phyloP scores from a whole-genome alignment of 23 tunicate species.

The Clavelina lepadiformis region DNA sequence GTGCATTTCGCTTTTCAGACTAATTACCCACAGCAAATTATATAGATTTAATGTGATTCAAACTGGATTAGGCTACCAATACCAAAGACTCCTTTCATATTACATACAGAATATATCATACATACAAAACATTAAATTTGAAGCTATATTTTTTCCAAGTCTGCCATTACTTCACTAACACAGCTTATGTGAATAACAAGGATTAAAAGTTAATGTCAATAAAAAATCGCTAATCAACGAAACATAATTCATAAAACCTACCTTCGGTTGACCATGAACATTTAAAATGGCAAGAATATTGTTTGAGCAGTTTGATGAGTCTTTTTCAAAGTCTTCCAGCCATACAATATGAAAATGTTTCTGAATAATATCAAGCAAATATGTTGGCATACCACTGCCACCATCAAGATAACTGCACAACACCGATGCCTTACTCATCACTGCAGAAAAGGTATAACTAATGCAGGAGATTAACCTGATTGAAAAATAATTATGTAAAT shows the following conservation, averaged over 20 bases:
- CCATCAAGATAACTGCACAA: constrained; percentile 16
- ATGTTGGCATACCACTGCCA: constrained; percentile 1
- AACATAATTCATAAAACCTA: neutral
- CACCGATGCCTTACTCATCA: neutral
- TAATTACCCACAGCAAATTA: neutral
- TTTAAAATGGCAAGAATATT: constrained; percentile 28
- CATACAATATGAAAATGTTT: constrained; percentile 45
- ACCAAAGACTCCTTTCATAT: too few relatives aligned
- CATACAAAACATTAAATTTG: too few relatives aligned
- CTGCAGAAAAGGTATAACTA: neutral
- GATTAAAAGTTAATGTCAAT: too few relatives aligned
- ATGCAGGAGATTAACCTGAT: neutral
- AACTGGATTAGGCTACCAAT: neutral
- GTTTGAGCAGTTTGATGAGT: constrained; percentile 8
- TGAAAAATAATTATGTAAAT: neutral
- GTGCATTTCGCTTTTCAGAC: neutral
- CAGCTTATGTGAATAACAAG: too few relatives aligned
- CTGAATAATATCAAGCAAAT: constrained; percentile 17
- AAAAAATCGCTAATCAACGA: too few relatives aligned
- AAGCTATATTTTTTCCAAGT: too few relatives aligned
- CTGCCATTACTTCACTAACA: too few relatives aligned
- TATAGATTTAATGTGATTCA: neutral
- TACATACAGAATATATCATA: too few relatives aligned
- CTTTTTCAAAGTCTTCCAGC: constrained; percentile 23
- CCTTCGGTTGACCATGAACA: constrained; percentile 28